phyloP scores from a whole-genome alignment of 2,113 vertebrate genomes.

The Spermophilus dauricus region DNA sequence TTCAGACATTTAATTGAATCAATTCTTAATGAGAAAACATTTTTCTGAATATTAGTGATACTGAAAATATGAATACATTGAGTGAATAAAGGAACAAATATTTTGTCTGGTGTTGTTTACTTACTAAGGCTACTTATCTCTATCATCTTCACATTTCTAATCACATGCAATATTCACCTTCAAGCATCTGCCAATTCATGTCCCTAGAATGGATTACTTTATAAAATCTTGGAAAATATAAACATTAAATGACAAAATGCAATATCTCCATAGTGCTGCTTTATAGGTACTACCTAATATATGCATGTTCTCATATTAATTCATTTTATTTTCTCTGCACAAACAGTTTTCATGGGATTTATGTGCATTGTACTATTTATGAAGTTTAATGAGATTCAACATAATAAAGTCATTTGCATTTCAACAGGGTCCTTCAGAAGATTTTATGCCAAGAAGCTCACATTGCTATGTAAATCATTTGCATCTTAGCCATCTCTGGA shows the following conservation, averaged over 20 bases:
- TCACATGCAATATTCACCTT: conserved; percentile 83
- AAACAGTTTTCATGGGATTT: conserved; percentile 85
- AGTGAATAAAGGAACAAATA: not conserved
- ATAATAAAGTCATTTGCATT: conserved; percentile 88
- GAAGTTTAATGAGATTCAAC: conserved; percentile 86
- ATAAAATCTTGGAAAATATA: conserved; percentile 81
- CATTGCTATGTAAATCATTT: conserved; percentile 84
- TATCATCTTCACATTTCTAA: conserved; percentile 83
- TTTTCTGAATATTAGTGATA: not conserved
- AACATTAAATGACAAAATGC: conserved; percentile 86
- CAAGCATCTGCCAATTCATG: conserved; percentile 77
- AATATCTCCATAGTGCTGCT: conserved; percentile 84
- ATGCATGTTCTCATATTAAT: conserved; percentile 76
- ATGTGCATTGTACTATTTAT: conserved; percentile 83
- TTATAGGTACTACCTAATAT: conserved; percentile 85
- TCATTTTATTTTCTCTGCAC: conserved; percentile 85
- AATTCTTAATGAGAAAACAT: not conserved
- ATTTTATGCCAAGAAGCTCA: conserved; percentile 84
- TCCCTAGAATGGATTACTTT: conserved; percentile 77
- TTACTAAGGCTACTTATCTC: conserved; percentile 79
- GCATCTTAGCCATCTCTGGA: conserved; percentile 82
- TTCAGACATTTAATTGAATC: not conserved
- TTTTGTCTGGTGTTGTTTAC: conserved; percentile 60
- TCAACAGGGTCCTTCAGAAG: conserved; percentile 85
- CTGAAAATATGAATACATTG: not conserved